phyloP scores from a whole-genome alignment of 1,140 invertebrate genomes.

The Brachionus koreanus region DNA sequence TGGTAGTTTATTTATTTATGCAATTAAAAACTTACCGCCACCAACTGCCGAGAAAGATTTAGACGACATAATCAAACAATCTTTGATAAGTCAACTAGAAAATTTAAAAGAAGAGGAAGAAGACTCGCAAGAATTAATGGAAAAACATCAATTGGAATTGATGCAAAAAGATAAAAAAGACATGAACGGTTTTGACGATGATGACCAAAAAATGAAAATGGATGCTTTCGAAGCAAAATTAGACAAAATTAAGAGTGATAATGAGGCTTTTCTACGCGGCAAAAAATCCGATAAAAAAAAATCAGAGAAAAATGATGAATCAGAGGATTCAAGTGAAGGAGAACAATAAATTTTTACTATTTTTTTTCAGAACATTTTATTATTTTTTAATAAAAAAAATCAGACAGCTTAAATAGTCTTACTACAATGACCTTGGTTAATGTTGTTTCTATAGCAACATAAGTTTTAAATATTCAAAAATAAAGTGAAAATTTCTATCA shows the following conservation, averaged over 20 bases:
- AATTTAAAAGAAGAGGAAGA: slow-evolving; percentile 28
- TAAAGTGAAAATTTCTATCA: background rate
- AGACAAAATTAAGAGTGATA: slow-evolving; percentile 26
- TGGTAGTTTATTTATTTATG: slow-evolving; percentile 55
- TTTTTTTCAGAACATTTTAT: background rate
- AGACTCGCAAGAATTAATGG: background rate
- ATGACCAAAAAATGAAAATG: slow-evolving; percentile 2
- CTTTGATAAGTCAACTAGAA: slow-evolving; percentile 40
- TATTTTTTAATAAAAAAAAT: background rate
- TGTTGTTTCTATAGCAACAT: background rate
- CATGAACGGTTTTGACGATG: background rate
- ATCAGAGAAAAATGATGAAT: background rate
- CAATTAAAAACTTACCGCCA: slow-evolving; percentile 52
- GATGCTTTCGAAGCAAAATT: slow-evolving; percentile 42
- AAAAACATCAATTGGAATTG: slow-evolving; percentile 38
- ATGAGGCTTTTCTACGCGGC: slow-evolving; percentile 18
- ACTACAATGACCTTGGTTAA: background rate
- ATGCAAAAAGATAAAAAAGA: slow-evolving; percentile 20
- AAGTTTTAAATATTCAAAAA: background rate
- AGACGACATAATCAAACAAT: slow-evolving; percentile 31
- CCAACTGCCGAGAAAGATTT: slow-evolving; percentile 41
- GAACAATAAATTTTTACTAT: background rate
- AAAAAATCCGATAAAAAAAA: slow-evolving; percentile 13
- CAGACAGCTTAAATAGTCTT: background rate
- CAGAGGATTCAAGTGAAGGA: background rate